These are phyloP conservation scores for Lagocephalus sceleratus DNA, from an alignment of 2,797 vertebrate species.

Conservation along the genomic window DNA sequence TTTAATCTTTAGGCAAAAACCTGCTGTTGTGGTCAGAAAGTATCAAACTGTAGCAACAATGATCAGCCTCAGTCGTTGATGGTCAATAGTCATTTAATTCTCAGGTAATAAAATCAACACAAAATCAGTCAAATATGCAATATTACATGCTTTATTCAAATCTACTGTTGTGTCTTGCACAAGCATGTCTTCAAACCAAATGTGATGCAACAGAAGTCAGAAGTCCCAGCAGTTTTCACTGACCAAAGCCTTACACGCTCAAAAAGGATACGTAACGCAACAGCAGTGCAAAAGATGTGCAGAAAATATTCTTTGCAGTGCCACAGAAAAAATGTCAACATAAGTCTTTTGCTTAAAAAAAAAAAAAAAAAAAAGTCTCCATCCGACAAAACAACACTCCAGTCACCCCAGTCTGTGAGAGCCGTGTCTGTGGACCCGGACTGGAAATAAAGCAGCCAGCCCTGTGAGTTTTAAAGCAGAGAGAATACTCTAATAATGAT, in stretches of 20 bases:
- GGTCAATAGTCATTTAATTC: no score
- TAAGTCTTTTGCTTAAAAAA: conserved; percentile 22
- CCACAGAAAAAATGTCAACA: conserved; percentile 33
- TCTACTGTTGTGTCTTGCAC: conserved; percentile 64
- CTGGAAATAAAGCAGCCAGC: conserved; percentile 29
- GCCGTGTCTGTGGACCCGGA: conserved; percentile 5
- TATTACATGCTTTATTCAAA: conserved; percentile 68
- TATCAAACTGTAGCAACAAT: no score
- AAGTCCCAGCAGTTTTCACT: conserved; percentile 43
- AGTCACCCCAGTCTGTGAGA: conserved; percentile 34
- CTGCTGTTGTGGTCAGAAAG: no score
- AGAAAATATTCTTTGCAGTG: conserved; percentile 43
- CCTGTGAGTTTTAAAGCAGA: conserved; percentile 36
- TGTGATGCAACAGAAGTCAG: conserved; percentile 44
- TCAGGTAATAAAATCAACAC: conserved; percentile 31
- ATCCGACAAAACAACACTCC: conserved; percentile 37
- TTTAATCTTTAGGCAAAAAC: no score
- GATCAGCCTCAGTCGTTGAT: no score
- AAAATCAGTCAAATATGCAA: conserved; percentile 12
- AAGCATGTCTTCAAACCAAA: conserved; percentile 56
- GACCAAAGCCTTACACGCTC: conserved; percentile 38
- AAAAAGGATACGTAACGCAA: conserved; percentile 60
- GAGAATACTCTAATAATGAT: conserved; percentile 30
- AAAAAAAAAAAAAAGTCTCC: conserved; percentile 2
- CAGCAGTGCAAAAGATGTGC: conserved; percentile 60